These are phyloP conservation scores for Gnathonemus echidnorhynchus DNA, from an alignment of 2,113 vertebrate species.

Conservation along the genomic window DNA sequence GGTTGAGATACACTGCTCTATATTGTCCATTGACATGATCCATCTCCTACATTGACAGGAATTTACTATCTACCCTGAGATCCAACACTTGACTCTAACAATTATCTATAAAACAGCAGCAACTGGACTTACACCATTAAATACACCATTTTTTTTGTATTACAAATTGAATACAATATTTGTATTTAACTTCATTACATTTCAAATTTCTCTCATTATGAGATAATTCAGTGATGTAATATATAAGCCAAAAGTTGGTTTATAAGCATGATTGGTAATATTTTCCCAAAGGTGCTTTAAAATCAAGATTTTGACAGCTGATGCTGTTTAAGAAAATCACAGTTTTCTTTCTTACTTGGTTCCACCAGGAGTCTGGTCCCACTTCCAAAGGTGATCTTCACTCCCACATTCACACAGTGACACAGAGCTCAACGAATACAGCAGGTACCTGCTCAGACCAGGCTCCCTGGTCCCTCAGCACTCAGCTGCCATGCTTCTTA, in stretches of 20 bases:
- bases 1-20: not conserved
- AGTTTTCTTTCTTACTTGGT: constrained; percentile 20
- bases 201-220: not conserved
- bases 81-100: not conserved
- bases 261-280: not conserved
- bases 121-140: not conserved
- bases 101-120: not conserved
- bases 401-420: constrained; percentile 26
- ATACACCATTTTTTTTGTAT: not conserved
- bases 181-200: not conserved
- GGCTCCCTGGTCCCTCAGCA: not conserved
- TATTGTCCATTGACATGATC: not conserved
- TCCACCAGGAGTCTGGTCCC: constrained; percentile 17
- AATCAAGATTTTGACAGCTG: not conserved
- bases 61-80: not conserved
- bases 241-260: not conserved
- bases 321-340: not conserved
- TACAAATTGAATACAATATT: not conserved
- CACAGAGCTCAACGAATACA: not conserved
- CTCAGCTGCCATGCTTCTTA: not conserved
- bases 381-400: constrained; percentile 24
- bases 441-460: not conserved
- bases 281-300: not conserved
- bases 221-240: not conserved
- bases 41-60: not conserved